Evolutionary conservation across 1,140 invertebrate genomes (phyloP), one percentile per base, ranked within the genome.

Genomic region (Anastrepha ludens): DNA sequence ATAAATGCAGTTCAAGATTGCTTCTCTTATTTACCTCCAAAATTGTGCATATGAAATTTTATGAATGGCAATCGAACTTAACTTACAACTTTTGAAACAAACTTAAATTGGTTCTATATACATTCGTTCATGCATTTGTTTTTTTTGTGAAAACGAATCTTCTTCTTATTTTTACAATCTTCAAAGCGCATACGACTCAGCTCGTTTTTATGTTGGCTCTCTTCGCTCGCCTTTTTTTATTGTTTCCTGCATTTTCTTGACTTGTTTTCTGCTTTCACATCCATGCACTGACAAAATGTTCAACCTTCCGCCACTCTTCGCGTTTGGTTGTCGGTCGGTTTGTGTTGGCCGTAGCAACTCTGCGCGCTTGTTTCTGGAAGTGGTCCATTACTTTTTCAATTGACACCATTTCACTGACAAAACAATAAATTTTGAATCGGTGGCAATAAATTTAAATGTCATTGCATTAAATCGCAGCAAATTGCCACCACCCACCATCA

Each of bases 371-470:
- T 9, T 13, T 13, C 60, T n/a, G 60, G 15, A 17, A 74, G 39
- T 74, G 70, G 7, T n/a, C 74, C 20, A 50, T 81, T 55, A 81
- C n/a, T 81, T 86, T 86, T 65, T 65, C 59, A 86, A 86, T 86
- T 86, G 86, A 65, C 62, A 62, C 62, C 55, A 65, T 86, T 86
- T 86, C 29, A 29, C 39, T 44, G 74, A 81, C 47, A 87, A 11
- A 50, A 59, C 65, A 78, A 87, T 87, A 87, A 70, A 87, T 87
- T 87, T 81, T 60, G n/a, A 87, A 91, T 92, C 90, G 89, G 90
- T 87, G 91, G 90, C 91, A 90, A 92, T 92, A 92, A 92, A 92
- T 92, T 92, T 60, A 90, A 87, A 90, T 92, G 91, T 92, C 91
- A 91, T 89, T 92, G 91, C 91, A 92, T 92, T 92, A 92, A 92